A percentile compares a stretch with the other conserved stretches of the same genome.
Evolutionary conservation across 1,140 invertebrate genomes (phyloP).

Genomic region (Steinernema khuongi): DNA sequence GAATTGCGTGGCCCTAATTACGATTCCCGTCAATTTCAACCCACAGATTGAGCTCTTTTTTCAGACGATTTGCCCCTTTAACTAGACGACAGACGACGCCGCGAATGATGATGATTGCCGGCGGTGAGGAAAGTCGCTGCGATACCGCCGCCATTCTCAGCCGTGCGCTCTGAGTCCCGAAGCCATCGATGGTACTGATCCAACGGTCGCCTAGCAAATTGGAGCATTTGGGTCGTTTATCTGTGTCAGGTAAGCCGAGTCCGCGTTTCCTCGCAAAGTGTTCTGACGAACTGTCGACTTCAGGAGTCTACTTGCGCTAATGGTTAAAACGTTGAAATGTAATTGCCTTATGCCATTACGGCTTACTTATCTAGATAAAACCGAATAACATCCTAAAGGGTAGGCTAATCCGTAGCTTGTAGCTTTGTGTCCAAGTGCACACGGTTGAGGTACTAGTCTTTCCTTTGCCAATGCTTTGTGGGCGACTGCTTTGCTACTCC

Average conservation of each 20-base stretch:
- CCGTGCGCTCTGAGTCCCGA: neutral
- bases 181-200: conserved; percentile 9
- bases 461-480: too few species aligned
- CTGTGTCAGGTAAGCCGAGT: conserved; percentile 1
- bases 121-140: neutral
- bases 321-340: too few species aligned
- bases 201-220: conserved; percentile 8
- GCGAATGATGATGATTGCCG: neutral
- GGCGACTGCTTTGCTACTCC: too few species aligned
- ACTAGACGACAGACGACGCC: neutral
- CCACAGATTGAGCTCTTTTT: neutral
- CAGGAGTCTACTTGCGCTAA: too few species aligned
- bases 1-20: neutral
- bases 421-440: too few species aligned
- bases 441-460: too few species aligned
- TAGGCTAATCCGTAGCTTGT: too few species aligned
- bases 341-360: too few species aligned
- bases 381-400: too few species aligned
- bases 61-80: neutral
- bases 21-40: neutral
- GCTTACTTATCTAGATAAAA: too few species aligned
- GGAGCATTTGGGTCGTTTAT: conserved; percentile 12
- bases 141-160: neutral
- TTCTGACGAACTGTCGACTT: too few species aligned
- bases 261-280: too few species aligned